These are phyloP conservation scores for Lepus americanus DNA, from an alignment of 2,113 vertebrate genomes.

Conservation along the genomic window DNA sequence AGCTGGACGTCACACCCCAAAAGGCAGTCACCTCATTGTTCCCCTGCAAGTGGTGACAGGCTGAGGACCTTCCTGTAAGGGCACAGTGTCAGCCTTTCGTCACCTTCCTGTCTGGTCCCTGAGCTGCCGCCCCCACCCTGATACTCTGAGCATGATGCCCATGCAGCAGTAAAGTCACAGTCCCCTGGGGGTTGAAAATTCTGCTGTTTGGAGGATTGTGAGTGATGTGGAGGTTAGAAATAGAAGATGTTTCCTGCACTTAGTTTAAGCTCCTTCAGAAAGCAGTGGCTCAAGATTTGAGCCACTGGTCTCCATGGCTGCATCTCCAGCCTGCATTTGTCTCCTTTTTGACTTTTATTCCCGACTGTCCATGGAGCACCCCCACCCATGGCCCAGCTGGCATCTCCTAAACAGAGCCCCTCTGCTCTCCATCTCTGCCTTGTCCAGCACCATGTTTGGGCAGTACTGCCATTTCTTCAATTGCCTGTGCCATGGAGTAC, in stretches of 20 bases:
- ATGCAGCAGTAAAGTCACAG: neutral
- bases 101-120: neutral
- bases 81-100: neutral
- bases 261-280: neutral
- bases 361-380: neutral
- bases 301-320: neutral
- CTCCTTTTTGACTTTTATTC: neutral
- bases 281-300: neutral
- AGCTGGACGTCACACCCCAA: neutral
- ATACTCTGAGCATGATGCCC: neutral
- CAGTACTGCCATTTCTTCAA: neutral
- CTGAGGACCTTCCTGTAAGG: neutral
- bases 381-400: neutral
- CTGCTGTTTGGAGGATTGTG: neutral
- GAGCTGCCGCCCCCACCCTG: neutral
- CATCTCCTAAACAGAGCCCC: neutral
- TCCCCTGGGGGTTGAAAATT: neutral
- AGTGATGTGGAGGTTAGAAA: neutral
- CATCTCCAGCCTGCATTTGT: neutral
- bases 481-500: neutral
- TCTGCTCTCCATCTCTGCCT: neutral
- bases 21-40: neutral
- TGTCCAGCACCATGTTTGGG: neutral
- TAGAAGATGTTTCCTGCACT: neutral
- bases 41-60: neutral